Base-by-base conservation (phyloP, 2,113 vertebrate genomes). In the Paradoxurus hermaphroditus region DNA sequence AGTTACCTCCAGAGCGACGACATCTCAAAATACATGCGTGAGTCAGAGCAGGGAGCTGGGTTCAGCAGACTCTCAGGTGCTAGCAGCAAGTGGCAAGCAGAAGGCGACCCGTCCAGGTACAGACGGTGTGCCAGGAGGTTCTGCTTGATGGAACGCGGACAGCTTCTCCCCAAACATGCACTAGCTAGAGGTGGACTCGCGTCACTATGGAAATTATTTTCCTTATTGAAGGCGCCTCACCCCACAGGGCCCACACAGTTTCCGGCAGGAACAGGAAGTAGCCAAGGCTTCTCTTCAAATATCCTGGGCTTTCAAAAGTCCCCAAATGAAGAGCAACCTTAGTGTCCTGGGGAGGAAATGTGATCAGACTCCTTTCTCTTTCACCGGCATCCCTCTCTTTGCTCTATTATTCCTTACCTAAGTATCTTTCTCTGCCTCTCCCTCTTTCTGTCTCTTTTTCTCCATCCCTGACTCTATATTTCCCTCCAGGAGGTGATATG, bases 181-280 rank as follows among this genome's bases (percentile, higher is more conserved):
- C 5, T 44, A 65, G 6, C 31, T 51, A 18, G 34, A 25, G 36
- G 0, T 25, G 23, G 34, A 21, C n/a, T 25, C 5, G 0, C 0
- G 0, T 23, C 36, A 9, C 34, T 2, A 0, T 15, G 23, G 51
- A 73, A 90, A 65, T 72, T 34, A 87, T 70, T 36, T 77, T 62
- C 62, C 49, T 81, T 75, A 34, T 65, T 18, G 73, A 90, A 75
- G 1, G 3, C 39, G 39, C 8, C 46, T 67, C 53, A 6, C 21
- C 19, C 1, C 59, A 31, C 25, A 39, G 62, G n/a, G 4, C 21
- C 59, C 62, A 51, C 53, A 8, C 14, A 25, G 56, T 25, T 25
- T 78, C 86, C n/a, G 59, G 19, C 36, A 25, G 11, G 84, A 94
- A 15, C 41, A 79, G 56, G 8, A 53, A 56, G 39, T 59, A 72